Evolutionary conservation across 2,113 vertebrate genomes (phyloP).

Genomic region (Thymallus thymallus): DNA sequence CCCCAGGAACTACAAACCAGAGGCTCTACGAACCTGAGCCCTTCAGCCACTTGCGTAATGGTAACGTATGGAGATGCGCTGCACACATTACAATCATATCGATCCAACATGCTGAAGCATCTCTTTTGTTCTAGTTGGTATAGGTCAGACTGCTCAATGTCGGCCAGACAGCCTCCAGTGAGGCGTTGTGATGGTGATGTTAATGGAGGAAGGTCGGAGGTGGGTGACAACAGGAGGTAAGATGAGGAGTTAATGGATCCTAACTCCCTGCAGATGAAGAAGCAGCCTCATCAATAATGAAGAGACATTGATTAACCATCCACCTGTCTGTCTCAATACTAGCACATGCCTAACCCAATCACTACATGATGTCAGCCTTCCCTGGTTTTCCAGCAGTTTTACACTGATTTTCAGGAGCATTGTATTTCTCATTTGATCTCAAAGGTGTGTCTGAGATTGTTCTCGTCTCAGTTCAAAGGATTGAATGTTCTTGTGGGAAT

Average conservation of each 20-base stretch:
- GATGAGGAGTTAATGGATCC: conserved; percentile 61
- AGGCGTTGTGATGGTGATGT: neutral
- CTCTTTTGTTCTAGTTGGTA: conserved; percentile 11
- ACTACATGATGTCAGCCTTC: conserved; percentile 12
- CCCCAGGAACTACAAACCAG: too few relatives aligned
- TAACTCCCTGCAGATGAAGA: conserved; percentile 65
- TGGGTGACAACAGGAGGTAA: conserved; percentile 34
- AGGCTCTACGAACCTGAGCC: too few relatives aligned
- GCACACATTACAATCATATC: neutral
- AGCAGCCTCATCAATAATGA: conserved; percentile 76
- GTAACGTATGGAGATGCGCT: neutral
- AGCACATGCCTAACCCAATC: too few relatives aligned
- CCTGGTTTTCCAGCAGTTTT: conserved; percentile 8
- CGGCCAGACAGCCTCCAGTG: neutral
- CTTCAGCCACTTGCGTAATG: neutral
- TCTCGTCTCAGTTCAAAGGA: neutral
- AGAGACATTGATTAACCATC: conserved; percentile 56
- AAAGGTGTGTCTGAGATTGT: neutral
- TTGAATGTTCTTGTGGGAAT: neutral
- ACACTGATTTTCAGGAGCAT: neutral
- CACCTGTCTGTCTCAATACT: conserved; percentile 13
- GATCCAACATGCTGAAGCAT: neutral
- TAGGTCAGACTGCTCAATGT: neutral
- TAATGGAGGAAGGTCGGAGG: neutral
- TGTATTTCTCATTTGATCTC: conserved; percentile 15